phyloP scores from a whole-genome alignment of 2,113 vertebrate genomes.

The Phalacrocorax aristotelis region DNA sequence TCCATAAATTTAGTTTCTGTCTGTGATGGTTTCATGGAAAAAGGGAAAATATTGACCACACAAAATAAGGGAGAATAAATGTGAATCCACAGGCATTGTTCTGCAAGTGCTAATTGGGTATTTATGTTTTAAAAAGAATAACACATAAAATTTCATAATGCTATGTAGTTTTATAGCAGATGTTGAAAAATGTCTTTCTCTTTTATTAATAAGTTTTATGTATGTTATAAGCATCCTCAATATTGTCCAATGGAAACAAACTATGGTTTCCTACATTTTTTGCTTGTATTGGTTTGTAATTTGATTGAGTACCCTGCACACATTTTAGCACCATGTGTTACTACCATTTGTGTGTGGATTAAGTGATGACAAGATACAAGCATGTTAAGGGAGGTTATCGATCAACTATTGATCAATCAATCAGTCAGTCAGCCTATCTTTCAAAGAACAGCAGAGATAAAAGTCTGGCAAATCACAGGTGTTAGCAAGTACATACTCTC shows the following conservation, averaged over 20 bases:
- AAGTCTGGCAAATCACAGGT: background rate
- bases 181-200: background rate
- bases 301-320: background rate
- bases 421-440: background rate
- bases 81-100: background rate
- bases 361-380: background rate
- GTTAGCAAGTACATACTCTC: background rate
- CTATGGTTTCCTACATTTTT: background rate
- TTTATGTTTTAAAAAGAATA: background rate
- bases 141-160: background rate
- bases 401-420: background rate
- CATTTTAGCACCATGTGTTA: background rate
- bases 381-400: background rate
- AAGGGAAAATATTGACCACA: background rate
- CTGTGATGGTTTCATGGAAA: background rate
- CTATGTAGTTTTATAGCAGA: background rate
- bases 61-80: background rate
- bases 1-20: background rate
- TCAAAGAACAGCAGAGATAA: background rate
- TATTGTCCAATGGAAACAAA: background rate
- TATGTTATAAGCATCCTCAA: background rate
- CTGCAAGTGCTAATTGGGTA: background rate
- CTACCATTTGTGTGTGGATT: background rate
- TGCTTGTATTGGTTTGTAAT: background rate
- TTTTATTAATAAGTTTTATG: background rate